Evolutionary conservation across 2,888 invertebrate species (phyloP), one percentile per base, ranked within the genome.

Genomic region (Lithophane leautieri): DNA sequence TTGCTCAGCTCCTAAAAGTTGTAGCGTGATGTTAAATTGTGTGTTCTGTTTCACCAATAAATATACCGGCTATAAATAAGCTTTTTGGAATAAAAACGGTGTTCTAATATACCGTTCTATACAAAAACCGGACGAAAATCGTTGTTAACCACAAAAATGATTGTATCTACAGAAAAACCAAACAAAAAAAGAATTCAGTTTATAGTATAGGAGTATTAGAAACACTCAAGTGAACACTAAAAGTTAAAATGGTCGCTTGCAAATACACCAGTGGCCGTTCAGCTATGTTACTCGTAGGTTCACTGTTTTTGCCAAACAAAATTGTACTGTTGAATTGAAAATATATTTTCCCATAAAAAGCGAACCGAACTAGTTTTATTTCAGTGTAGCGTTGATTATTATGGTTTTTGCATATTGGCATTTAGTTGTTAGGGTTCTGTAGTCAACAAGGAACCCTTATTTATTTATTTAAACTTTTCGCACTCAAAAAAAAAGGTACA

Each of bases 161-260:
- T 69, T 16, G 28, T 50, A 42, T 34, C 25, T 8, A 65, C 52
- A 61, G 34, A 44, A 72, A 68, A 61, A 67, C 1, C 19, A 70
- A 34, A 22, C 63, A 71, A 84, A 79, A 34, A 42, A 9, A 16
- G 12, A 65, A 76, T 78, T 58, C 34, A 61, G 58, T 70, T 80
- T 60, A 70, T 71, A 42, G 66, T 66, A 56, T 52, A 16, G 28
- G 61, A 67, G 66, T 67, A 88, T 86, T 86, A 84, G 78, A 81
- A 82, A 84, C 86, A 82, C 70, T 82, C 70, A 78, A 83, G 77
- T 84, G 84, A 79, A 77, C 79, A 84, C 63, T 77, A 88, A 85
- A 88, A 83, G 82, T 73, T 84, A 79, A 85, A 83, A 76, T 77
- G 65, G 75, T 61, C 58, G 74, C 62, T 54, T 65, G 73, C 65